A percentile compares a stretch with the other conserved stretches of the same genome.
These are phyloP conservation scores for Parus major DNA, from an alignment of 2,113 vertebrate species.

Conservation along the genomic window DNA sequence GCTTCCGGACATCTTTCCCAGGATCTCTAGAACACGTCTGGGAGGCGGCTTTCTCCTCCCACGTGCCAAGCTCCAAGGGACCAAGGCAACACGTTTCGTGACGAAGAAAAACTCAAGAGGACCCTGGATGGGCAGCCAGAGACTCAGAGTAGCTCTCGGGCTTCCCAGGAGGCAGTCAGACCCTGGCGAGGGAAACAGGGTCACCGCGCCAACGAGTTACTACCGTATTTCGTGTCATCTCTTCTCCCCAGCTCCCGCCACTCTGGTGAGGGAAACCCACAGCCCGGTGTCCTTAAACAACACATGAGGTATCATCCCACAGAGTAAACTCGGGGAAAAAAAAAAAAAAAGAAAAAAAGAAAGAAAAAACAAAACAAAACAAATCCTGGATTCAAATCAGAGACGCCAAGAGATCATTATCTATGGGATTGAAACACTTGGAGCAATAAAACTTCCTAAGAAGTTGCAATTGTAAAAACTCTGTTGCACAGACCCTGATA, in stretches of 20 bases:
- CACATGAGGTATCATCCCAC: no score
- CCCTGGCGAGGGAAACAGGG: rapidly evolving
- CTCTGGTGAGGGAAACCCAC: not conserved
- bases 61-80: not conserved
- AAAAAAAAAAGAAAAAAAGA: no score
- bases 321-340: rapidly evolving
- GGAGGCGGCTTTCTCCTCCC: not conserved
- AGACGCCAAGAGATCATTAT: not conserved
- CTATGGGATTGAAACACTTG: not conserved
- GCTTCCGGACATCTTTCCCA: no score
- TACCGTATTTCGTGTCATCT: rapidly evolving
- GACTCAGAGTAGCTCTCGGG: not conserved
- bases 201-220: rapidly evolving
- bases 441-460: not conserved
- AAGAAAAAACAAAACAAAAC: rapidly evolving
- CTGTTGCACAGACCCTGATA: not conserved
- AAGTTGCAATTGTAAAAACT: not conserved
- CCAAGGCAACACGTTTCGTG: no score
- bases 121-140: not conserved
- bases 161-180: no score
- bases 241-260: no score
- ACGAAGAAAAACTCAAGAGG: not conserved
- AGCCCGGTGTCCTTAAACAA: no score
- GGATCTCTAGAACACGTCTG: not conserved
- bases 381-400: not conserved